Conservation (phyloP, 2,113 vertebrate species). For the Python bivittatus region DNA sequence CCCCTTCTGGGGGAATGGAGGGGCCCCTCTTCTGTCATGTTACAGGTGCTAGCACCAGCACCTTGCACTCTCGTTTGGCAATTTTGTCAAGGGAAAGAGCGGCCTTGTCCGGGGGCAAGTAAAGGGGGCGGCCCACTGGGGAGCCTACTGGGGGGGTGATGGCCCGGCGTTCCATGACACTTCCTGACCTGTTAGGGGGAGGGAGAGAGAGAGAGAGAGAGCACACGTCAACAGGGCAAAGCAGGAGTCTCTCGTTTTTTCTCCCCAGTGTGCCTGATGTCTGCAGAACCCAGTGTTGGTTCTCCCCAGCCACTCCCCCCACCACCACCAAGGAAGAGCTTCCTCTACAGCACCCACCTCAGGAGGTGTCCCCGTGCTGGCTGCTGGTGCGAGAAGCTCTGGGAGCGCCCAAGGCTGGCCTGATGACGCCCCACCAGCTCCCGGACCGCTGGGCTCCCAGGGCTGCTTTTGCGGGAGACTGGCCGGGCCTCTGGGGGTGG, state of each 20-base stretch:
- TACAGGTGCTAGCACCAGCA: slow-evolving; percentile 83
- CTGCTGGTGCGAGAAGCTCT: slow-evolving; percentile 95
- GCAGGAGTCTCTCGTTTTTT: no score
- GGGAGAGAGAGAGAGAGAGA: not conserved
- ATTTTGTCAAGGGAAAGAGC: slow-evolving; percentile 92
- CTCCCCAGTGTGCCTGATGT: not conserved
- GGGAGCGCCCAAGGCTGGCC: slow-evolving; percentile 87
- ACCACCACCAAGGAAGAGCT: fast-evolving
- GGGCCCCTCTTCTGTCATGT: slow-evolving; percentile 55
- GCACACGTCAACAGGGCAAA: not conserved
- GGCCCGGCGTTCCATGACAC: slow-evolving; percentile 91
- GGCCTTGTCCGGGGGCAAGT: slow-evolving; percentile 84
- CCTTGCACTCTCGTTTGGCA: slow-evolving; percentile 93
- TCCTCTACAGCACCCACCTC: slow-evolving; percentile 68
- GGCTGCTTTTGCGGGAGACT: slow-evolving; percentile 86
- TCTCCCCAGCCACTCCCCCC: not conserved
- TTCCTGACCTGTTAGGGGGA: slow-evolving; percentile 81
- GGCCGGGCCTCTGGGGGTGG: slow-evolving; percentile 85
- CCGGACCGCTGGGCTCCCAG: slow-evolving; percentile 86
- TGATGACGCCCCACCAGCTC: slow-evolving; percentile 83
- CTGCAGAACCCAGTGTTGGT: fast-evolving
- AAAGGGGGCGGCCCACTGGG: slow-evolving; percentile 86
- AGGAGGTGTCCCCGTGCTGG: slow-evolving; percentile 91
- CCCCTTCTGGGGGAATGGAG: slow-evolving; percentile 1
- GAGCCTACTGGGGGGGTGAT: slow-evolving; percentile 92